Evolutionary conservation across 2,113 vertebrate species (phyloP), one percentile per base, ranked within the genome.

Genomic region (Taurulus bubalis): DNA sequence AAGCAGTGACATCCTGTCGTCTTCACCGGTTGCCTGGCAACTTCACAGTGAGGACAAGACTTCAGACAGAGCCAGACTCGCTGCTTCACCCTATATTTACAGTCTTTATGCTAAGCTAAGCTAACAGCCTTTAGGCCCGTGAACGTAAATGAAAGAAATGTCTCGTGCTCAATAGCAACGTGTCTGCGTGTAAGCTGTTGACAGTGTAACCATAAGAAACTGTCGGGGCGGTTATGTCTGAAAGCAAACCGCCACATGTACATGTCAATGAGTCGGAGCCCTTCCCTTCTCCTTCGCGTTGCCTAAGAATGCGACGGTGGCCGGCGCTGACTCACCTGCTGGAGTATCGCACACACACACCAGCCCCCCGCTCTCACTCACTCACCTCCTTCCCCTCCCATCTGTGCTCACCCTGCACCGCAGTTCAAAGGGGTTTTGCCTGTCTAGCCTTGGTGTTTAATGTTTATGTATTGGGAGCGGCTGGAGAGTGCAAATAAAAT

Each of bases 401-500:
- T 7, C 80, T 45, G 81, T 82, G 90, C 91, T 94, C 89, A 93
- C 86, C 90, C 91, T 88, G 85, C 88, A 80, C 87, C 85, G 78
- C 86, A 91, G 92, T 93, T 93, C 91, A 92, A 94, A 93, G 93
- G 86, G 85, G 88, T 90, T 92, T 90, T 90, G 90, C 88, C 94
- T 94, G 93, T 95, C 94, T 95, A 87, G 93, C 92, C 94, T 94
- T 86, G 89, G 89, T 91, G 93, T 92, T 94, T 94, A 93, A 92
- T 95, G 95, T 95, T 95, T 95, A 94, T 95, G 92, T 94, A 94
- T 91, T 95, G 95, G 95, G 95, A 95, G 94, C 91, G 95, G 95
- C 92, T 85, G 82, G 82, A 89, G 88, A 91, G 94, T 93, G 94
- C 93, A 95, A 95, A 95, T 95, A 95, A 93, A 94, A 93, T 92